Evolutionary conservation across 2,797 vertebrate genomes (phyloP), one percentile per base, ranked within the genome.

Genomic region (Myoxocephalus aenaeus): DNA sequence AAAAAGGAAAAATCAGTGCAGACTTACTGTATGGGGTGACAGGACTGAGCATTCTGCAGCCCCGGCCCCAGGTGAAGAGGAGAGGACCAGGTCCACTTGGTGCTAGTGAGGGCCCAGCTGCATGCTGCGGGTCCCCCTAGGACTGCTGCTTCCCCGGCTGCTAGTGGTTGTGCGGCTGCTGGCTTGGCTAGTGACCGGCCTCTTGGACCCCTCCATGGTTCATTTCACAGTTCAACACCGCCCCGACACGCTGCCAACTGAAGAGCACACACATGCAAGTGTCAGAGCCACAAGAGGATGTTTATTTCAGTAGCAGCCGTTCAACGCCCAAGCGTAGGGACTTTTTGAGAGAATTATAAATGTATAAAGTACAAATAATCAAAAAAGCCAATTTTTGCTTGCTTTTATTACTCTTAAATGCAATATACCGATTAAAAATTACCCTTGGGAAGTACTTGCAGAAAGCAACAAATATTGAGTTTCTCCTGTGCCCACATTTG

Each of bases 31-130:
- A 93, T 83, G 91, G 90, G 90, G 90, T 88, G 87, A 92, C 90
- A 90, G 93, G 91, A 93, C 93, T 93, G 92, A 93, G 93, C 94
- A 94, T 94, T 93, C 93, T 94, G 94, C 90, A 89, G 90, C 79
- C 85, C 90, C 90, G 87, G 86, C 79, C 90, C 84, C 87, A 79
- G 80, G 74, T 80, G 72, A 89, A 87, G 87, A 88, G 85, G 77
- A 87, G 71, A 83, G 90, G 88, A 88, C 85, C 15, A 20, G 89
- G 81, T 91, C 92, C 92, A 86, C 86, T 91, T 75, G 87, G 79
- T 86, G 88, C 54, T 89, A 92, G 59, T 78, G 73, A 63, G 85
- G 82, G 86, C 85, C 81, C 87, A 77, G 82, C 85, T 80, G 89
- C 89, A 90, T 93, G 86, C 83, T 89, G 69, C 22, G 44, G 80